Evolutionary conservation across 1,140 invertebrate genomes (phyloP), one percentile per base, ranked within the genome.

Genomic region (Sminthurinus signatus): DNA sequence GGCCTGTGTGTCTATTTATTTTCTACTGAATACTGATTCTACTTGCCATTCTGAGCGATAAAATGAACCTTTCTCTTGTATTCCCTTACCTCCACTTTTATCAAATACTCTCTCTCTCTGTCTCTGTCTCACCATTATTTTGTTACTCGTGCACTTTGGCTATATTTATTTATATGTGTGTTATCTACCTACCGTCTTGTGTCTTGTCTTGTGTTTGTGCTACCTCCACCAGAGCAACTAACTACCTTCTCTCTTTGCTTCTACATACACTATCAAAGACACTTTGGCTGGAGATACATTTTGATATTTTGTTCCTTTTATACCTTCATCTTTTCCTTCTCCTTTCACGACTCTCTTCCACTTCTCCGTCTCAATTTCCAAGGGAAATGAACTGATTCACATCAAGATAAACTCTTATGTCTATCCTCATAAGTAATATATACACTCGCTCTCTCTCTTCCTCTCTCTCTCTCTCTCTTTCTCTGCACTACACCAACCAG

Each of bases 371-470:
- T 57, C 62, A 63, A 69, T 69, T 65, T 69, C 67, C 67, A 69
- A 69, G 67, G 67, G 67, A 69, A 69, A 69, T 69, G 67, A 69
- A 69, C 67, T 65, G 67, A 69, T 69, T 60, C 58, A 60, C 62
- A 62, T 60, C 44, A 31, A 65, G 67, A 69, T 69, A 69, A 68
- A 62, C 62, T 61, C 51, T 51, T 60, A 57, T 55, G 32, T 67
- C 48, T 61, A 62, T 62, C 44, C 44, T 54, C 25, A 15, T 39
- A 31, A 36, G 36, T n/a, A n/a, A n/a, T n/a, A n/a, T n/a, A n/a
- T 62, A 23, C 60, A 58, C 32, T 67, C 52, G 51, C 55, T 25
- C 60, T 43, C 42, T 27, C 46, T 46, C 3, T 21, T 12, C 50
- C 23, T 27, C 23, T 52, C 50, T 52, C 27, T 23, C 10, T 23